These are phyloP conservation scores for Erebia ligea DNA, from an alignment of 2,888 invertebrate genomes.

Conservation along the genomic window DNA sequence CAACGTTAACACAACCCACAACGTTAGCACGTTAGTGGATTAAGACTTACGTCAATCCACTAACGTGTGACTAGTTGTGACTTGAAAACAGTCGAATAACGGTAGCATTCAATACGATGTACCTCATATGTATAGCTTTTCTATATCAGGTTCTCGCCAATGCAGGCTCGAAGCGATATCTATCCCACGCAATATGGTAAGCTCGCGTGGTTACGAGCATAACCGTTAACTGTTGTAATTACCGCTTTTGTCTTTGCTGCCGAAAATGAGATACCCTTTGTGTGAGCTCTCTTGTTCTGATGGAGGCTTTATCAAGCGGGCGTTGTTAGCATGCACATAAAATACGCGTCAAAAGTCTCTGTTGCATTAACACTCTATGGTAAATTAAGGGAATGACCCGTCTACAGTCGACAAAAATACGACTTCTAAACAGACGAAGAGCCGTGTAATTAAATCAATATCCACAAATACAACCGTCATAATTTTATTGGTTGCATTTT, in stretches of 20 bases:
- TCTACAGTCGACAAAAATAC: constrained; percentile 6
- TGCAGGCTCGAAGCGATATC: neutral
- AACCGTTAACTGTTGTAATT: constrained; percentile 64
- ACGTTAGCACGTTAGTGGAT: too few species aligned
- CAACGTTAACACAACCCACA: too few species aligned
- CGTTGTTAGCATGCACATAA: constrained; percentile 44
- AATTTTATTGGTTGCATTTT: constrained; percentile 13
- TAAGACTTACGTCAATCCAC: too few species aligned
- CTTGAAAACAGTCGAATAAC: neutral
- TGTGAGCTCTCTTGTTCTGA: constrained; percentile 60
- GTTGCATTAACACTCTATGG: constrained; percentile 24
- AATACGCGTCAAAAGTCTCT: constrained; percentile 49
- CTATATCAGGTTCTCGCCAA: constrained; percentile 7
- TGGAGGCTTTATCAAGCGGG: constrained; percentile 55
- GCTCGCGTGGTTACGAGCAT: constrained; percentile 6
- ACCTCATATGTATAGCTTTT: neutral
- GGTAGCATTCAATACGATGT: constrained; percentile 6
- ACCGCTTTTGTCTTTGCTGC: constrained; percentile 74
- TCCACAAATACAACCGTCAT: constrained; percentile 6
- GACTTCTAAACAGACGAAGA: neutral
- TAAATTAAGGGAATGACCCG: constrained; percentile 10
- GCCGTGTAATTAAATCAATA: constrained; percentile 12
- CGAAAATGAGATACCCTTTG: constrained; percentile 72
- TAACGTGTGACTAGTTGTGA: neutral
- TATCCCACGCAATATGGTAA: constrained; percentile 21